Conservation (phyloP, 2,113 vertebrate genomes). For the Syngnathus floridae region DNA sequence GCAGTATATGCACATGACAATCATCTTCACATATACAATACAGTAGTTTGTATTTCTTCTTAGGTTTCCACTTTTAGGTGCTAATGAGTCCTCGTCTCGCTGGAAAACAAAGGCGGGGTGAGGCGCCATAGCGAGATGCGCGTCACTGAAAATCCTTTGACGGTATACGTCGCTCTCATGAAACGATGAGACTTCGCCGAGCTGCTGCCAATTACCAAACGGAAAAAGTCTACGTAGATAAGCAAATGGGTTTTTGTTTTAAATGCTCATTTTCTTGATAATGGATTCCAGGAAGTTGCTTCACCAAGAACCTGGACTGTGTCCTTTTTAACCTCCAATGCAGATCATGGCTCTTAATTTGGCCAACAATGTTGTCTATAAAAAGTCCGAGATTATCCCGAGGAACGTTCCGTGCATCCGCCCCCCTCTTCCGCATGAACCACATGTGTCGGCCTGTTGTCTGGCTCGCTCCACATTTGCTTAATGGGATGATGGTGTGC, state of each 20-base stretch:
- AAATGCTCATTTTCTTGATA: constrained; percentile 36
- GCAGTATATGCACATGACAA: constrained; percentile 12
- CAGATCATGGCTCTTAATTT: not conserved
- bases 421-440: constrained; percentile 14
- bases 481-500: constrained; percentile 64
- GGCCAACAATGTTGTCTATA: not conserved
- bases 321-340: not conserved
- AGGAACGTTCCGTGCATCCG: constrained; percentile 10
- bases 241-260: constrained; percentile 27
- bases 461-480: constrained; percentile 50
- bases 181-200: constrained; percentile 1
- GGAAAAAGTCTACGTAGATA: not conserved
- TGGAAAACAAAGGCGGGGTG: constrained; percentile 13
- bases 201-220: constrained; percentile 8
- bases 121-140: constrained; percentile 25
- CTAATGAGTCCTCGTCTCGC: constrained; percentile 36
- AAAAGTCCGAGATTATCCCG: too few relatives aligned
- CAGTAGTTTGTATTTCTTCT: constrained; percentile 25
- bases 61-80: constrained; percentile 43
- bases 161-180: not conserved
- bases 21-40: constrained; percentile 5
- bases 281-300: constrained; percentile 33
- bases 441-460: constrained; percentile 12
- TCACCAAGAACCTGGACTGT: constrained; percentile 8
- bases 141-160: constrained; percentile 29